Base-by-base conservation (phyloP, 2,888 invertebrate species). In the Brachyopa scutellaris region DNA sequence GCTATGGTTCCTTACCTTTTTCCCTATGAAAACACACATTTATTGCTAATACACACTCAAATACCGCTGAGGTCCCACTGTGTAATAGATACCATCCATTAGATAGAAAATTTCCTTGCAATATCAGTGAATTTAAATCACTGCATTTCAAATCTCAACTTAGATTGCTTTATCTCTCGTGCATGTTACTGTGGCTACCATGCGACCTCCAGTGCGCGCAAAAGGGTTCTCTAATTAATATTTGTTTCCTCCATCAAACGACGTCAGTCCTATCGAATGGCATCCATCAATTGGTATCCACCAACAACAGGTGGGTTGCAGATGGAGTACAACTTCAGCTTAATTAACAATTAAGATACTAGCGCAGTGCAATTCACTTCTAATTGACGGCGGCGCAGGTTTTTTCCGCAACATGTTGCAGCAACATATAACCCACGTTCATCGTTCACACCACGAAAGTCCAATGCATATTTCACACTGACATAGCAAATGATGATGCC, bases 151-250 rank as follows among this genome's bases (percentile, higher is more conserved):
- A 57, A 53, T 8, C 21, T 6, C 2, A 5, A 5, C 5, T 9
- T 2, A 64, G 70, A 57, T 64, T 57, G 47, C 23, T 33, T 59
- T 78, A 72, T 78, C 72, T 57, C 13, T 31, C 7, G n/a, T 53
- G 21, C n/a, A 29, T n/a, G 19, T 49, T 2, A 8, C 3, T 38
- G 19, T 53, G 15, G 31, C 17, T 26, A 61, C 15, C 21, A 55
- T 15, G 21, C 57, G 76, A 80, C 77, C 77, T 61, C 72, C 66
- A 49, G 62, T 57, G 69, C 42, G 69, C 42, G 45, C 67, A 4
- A 57, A 62, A 57, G 69, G 77, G 64, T 15, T 49, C 15, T 55
- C 64, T 82, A 66, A 82, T 82, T 76, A 72, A 70, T 66, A 49
- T 70, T 66, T 53, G 59, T 77, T 82, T 61, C 47, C 70, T 61